A percentile compares a stretch with the other conserved stretches of the same genome.
Evolutionary conservation across 2,797 vertebrate species (phyloP).

Genomic region (Cossypha dichroa): DNA sequence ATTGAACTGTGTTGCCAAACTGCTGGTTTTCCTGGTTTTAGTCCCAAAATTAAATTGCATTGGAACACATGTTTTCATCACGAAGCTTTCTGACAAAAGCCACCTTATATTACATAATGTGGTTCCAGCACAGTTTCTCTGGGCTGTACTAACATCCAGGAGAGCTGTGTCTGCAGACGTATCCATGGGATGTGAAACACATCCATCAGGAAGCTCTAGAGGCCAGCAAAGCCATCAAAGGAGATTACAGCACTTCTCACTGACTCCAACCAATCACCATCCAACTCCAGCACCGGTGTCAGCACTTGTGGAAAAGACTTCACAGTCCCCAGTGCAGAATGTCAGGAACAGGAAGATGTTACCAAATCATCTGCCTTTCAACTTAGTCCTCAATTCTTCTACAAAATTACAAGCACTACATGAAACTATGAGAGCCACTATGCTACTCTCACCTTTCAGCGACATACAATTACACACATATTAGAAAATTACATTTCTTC

Average conservation of each 20-base stretch:
- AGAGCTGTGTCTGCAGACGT: neutral
- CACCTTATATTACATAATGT: neutral
- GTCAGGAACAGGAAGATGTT: neutral
- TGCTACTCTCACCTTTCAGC: neutral
- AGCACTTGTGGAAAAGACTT: neutral
- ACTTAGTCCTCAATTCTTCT: neutral
- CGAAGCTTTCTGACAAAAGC: neutral
- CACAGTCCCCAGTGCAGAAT: neutral
- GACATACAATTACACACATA: neutral
- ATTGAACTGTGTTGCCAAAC: neutral
- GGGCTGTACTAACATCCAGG: neutral
- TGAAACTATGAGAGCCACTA: neutral
- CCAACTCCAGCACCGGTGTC: neutral
- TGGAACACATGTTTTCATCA: neutral
- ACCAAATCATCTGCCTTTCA: neutral
- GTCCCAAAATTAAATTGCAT: neutral
- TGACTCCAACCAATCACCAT: neutral
- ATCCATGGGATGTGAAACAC: neutral
- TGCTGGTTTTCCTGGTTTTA: neutral
- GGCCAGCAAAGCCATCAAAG: neutral
- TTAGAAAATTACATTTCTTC: neutral
- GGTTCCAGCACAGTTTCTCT: neutral
- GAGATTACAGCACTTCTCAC: neutral
- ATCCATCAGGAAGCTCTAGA: neutral
- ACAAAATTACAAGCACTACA: neutral